phyloP scores from a whole-genome alignment of 2,888 invertebrate genomes.

The Luperina nickerlii region DNA sequence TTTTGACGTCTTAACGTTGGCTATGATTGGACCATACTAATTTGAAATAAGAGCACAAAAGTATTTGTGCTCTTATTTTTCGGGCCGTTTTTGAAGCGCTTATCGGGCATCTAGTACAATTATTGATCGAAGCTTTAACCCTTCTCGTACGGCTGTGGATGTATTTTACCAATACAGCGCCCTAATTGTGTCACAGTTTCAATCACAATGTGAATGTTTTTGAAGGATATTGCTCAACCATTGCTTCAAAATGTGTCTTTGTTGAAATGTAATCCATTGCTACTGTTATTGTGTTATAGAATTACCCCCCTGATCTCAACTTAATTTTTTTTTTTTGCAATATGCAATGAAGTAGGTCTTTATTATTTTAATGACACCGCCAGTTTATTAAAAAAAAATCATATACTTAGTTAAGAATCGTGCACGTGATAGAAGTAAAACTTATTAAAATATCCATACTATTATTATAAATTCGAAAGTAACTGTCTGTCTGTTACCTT shows the following conservation, averaged over 20 bases:
- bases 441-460: neutral
- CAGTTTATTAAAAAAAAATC: neutral
- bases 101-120: too few relatives aligned
- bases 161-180: too few relatives aligned
- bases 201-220: neutral
- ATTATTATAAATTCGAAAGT: too few relatives aligned
- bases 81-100: too few relatives aligned
- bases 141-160: slow-evolving; percentile 30
- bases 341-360: neutral
- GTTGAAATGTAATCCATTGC: neutral
- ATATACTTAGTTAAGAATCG: too few relatives aligned
- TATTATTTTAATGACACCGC: neutral
- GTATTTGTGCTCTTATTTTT: too few relatives aligned
- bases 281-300: neutral
- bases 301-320: slow-evolving; percentile 9
- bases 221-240: neutral
- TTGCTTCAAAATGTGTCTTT: neutral
- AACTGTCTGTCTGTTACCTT: too few relatives aligned
- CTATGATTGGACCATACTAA: too few relatives aligned
- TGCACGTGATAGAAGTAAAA: neutral
- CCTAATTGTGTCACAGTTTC: neutral
- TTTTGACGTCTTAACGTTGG: too few relatives aligned
- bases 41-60: too few relatives aligned
- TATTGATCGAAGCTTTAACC: too few relatives aligned
- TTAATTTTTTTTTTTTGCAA: neutral